Evolutionary conservation across 1,140 invertebrate species (phyloP).

Genomic region (Saxidomus purpurata): DNA sequence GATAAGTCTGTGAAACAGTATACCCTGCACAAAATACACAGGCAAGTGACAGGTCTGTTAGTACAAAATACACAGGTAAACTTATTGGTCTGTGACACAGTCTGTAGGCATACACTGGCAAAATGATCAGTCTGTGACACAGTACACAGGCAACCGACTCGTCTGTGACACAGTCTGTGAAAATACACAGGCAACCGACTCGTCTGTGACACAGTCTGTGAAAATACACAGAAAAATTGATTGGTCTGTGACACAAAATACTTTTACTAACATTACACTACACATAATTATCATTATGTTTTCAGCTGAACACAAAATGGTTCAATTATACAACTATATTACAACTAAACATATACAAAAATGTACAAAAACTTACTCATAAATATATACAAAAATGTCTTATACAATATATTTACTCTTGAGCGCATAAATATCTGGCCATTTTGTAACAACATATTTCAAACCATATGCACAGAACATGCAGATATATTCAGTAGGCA

Average conservation of each 20-base stretch:
- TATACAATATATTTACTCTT: constrained; percentile 21
- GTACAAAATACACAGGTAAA: too few species aligned
- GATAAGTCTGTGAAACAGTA: too few species aligned
- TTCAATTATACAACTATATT: constrained; percentile 35
- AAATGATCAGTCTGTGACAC: background rate
- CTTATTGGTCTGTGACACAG: too few species aligned
- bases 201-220: background rate
- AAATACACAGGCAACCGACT: background rate
- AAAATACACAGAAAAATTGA: background rate
- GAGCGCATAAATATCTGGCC: constrained; percentile 44
- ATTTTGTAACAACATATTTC: constrained; percentile 26
- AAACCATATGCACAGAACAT: background rate
- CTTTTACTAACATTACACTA: background rate
- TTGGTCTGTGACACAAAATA: background rate
- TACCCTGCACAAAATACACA: too few species aligned
- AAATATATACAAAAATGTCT: constrained; percentile 13
- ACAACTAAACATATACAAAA: constrained; percentile 29
- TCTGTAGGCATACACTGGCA: too few species aligned
- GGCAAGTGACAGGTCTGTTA: too few species aligned
- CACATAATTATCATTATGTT: constrained; percentile 4
- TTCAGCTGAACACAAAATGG: constrained; percentile 46
- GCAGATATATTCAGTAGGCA: constrained; percentile 8
- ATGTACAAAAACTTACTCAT: constrained; percentile 36
- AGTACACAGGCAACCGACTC: background rate
- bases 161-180: background rate